Percentiles rank a stretch among this genome's conserved stretches.
These are phyloP conservation scores for Epinephelus fuscoguttatus DNA, from an alignment of 2,113 vertebrate species.

Conservation along the genomic window DNA sequence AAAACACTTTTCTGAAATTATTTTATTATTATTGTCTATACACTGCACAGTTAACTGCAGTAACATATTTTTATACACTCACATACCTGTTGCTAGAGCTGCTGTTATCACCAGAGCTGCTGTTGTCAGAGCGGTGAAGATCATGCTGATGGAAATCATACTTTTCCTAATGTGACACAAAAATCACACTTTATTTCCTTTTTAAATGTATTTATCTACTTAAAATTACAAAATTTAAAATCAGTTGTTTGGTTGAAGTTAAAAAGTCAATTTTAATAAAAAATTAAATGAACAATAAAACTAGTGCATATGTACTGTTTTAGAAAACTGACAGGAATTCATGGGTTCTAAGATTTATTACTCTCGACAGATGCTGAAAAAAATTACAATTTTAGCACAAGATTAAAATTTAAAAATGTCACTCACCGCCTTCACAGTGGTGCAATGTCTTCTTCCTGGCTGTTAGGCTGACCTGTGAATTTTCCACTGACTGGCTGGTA, in stretches of 20 bases:
- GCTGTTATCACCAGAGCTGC: conserved; percentile 2
- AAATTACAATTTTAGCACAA: no score
- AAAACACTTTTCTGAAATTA: not conserved
- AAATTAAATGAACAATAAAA: not conserved
- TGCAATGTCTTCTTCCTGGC: not conserved
- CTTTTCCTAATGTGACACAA: conserved; percentile 26
- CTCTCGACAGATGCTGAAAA: not conserved
- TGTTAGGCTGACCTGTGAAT: not conserved
- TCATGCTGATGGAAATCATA: conserved; percentile 32
- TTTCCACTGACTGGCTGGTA: not conserved
- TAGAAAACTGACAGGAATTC: not conserved
- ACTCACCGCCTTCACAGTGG: not conserved
- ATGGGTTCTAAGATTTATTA: not conserved
- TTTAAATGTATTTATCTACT: no score
- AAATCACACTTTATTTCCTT: not conserved
- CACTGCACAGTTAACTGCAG: not conserved
- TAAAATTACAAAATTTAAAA: no score
- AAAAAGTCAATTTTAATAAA: no score
- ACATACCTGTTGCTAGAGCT: conserved; percentile 37
- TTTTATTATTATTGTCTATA: not conserved
- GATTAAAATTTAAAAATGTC: accelerated
- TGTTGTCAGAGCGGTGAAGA: not conserved
- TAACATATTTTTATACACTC: not conserved
- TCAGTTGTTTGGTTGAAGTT: no score
- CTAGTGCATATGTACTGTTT: not conserved